Evolutionary conservation across 2,888 invertebrate genomes (phyloP).

Genomic region (Lasioglossum vierecki): DNA sequence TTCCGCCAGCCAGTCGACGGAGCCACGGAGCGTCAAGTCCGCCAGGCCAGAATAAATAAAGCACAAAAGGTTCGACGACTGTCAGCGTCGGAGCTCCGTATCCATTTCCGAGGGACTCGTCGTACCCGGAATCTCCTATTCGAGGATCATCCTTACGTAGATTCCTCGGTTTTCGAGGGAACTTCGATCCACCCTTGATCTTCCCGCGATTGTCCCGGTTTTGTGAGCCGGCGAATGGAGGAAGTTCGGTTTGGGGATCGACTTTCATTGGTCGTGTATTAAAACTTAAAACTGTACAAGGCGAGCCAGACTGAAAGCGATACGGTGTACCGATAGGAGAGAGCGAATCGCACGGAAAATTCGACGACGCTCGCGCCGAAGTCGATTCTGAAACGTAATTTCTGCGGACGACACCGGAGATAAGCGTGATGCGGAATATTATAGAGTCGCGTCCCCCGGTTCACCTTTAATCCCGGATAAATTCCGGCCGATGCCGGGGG

Average conservation of each 20-base stretch:
- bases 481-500: slow-evolving; percentile 42
- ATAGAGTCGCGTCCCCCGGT: slow-evolving; percentile 27
- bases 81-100: slow-evolving; percentile 56
- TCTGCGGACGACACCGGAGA: slow-evolving; percentile 64
- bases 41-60: slow-evolving; percentile 52
- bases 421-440: slow-evolving; percentile 47
- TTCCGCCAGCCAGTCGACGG: background rate
- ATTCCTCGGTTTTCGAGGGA: background rate
- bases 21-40: slow-evolving; percentile 1
- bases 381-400: slow-evolving; percentile 57
- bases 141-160: slow-evolving; percentile 31
- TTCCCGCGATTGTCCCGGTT: background rate
- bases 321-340: background rate
- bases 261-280: slow-evolving; percentile 19
- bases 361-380: slow-evolving; percentile 29
- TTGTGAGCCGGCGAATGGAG: background rate
- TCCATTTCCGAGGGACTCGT: slow-evolving; percentile 17
- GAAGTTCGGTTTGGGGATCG: background rate
- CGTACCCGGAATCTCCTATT: slow-evolving; percentile 38
- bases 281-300: background rate
- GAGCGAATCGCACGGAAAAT: slow-evolving; percentile 21
- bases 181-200: background rate
- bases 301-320: background rate
- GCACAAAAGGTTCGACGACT: slow-evolving; percentile 51
- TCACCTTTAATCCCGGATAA: slow-evolving; percentile 46